phyloP scores from a whole-genome alignment of 2,113 vertebrate genomes.

The Electrona antarctica region DNA sequence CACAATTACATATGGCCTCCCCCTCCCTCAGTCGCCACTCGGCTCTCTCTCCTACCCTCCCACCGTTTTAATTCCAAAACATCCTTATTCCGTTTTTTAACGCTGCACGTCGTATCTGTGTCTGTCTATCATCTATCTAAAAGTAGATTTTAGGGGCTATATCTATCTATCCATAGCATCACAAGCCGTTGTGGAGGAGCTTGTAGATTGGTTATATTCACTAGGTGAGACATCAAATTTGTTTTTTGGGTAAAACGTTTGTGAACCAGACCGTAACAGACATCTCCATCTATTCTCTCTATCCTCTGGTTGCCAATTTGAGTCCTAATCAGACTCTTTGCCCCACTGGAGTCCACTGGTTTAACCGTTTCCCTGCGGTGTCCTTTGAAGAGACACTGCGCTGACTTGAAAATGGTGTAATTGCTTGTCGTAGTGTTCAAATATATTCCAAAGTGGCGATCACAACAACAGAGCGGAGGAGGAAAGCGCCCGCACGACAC shows the following conservation, averaged over 20 bases:
- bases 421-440: no score
- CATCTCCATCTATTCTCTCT: conserved; percentile 50
- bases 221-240: no score
- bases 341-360: conserved; percentile 36
- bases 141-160: no score
- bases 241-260: no score
- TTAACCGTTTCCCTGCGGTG: neutral
- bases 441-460: no score
- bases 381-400: no score
- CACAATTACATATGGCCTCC: conserved; percentile 65
- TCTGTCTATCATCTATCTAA: neutral
- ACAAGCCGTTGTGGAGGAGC: no score
- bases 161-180: conserved; percentile 22
- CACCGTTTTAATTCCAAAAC: conserved; percentile 41
- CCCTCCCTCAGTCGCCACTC: conserved; percentile 29
- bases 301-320: conserved; percentile 60
- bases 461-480: no score
- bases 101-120: conserved; percentile 18
- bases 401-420: no score
- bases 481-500: no score
- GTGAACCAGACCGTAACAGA: conserved; percentile 27
- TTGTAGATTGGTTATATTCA: no score
- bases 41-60: conserved; percentile 14
- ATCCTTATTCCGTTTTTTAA: conserved; percentile 41
- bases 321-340: conserved; percentile 35